Percentiles rank a stretch among this genome's conserved stretches.
Evolutionary conservation across 2,888 invertebrate genomes (phyloP).

Genomic region (Nomada goodeniana): DNA sequence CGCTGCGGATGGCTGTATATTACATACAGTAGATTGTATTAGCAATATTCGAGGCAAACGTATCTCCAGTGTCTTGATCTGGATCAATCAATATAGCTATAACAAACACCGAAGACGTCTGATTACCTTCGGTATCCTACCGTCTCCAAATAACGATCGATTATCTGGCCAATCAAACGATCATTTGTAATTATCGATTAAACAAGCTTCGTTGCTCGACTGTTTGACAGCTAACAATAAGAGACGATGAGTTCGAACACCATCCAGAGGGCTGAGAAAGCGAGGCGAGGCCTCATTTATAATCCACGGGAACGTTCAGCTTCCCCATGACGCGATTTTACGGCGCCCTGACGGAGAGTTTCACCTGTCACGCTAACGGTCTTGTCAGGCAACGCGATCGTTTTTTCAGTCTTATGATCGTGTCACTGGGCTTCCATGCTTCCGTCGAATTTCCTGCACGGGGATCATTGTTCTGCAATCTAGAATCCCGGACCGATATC

Average conservation of each 20-base stretch:
- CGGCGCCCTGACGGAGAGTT: conserved; percentile 45
- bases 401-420: conserved; percentile 7
- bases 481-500: not conserved
- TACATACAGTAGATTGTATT: too few species aligned
- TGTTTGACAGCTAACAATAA: not conserved
- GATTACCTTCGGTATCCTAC: not conserved
- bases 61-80: not conserved
- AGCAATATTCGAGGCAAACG: too few species aligned
- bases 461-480: conserved; percentile 14
- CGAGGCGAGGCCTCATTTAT: conserved; percentile 59
- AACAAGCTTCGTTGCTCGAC: conserved; percentile 12
- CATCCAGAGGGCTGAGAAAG: conserved; percentile 43
- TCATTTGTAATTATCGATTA: conserved; percentile 57
- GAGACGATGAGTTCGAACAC: conserved; percentile 25
- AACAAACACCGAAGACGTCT: not conserved
- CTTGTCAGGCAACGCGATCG: conserved; percentile 35
- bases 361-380: conserved; percentile 60
- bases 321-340: conserved; percentile 50
- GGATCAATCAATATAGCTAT: not conserved
- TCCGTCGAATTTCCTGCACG: conserved; percentile 36
- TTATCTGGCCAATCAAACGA: not conserved
- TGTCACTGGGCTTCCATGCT: conserved; percentile 21
- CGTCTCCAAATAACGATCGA: not conserved
- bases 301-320: conserved; percentile 54
- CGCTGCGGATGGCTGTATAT: too few species aligned